Base-by-base conservation (phyloP, 2,113 vertebrate species). In the Myodes glareolus region DNA sequence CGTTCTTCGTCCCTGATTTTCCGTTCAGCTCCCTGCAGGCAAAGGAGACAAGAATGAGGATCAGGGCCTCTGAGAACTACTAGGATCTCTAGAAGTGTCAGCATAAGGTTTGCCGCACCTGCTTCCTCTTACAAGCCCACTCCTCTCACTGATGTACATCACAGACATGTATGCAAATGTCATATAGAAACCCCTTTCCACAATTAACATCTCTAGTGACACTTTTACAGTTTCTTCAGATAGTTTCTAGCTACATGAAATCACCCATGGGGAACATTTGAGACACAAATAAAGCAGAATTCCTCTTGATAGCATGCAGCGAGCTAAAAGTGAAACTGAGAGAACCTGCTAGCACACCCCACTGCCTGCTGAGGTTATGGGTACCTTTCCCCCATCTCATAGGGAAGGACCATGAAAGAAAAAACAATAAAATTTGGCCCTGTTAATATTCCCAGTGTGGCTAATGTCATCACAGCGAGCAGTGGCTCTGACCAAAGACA, bases 1-100 rank as follows among this genome's bases (percentile, higher is more conserved):
- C 99, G 99, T 96, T 99, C 99, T 98, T 99, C 99, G 61, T 99
- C 99, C 33, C 99, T 98, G 98, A 99, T 99, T 98, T 99, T 99
- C 97, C 99, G 99, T 95, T 99, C 99, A 0, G 99, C 99, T 47
- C 99, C 99, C 99, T 99, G 86, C 3, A 61, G 92, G 86, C 90
- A 33, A 39, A 98, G 72, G 97, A 90, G 75, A 88, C 23, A 76
- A 94, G 75, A 39, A 27, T 33, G 39, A 36, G 55, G 31, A 58
- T 23, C 61, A 3, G 27, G 8, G n/a, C 68, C 36, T 27, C 68
- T 29, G 12, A 25, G 50, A 52, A 29, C 13, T 16, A 7, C 33
- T 19, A 4, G 36, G 65, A 19, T 87, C 65, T 72, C 13, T 78
- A 87, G 7, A 84, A 9, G 42, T 27, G 29, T 36, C 39, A 36